phyloP scores from a whole-genome alignment of 1,140 invertebrate genomes.

The Onthophagus taurus region DNA sequence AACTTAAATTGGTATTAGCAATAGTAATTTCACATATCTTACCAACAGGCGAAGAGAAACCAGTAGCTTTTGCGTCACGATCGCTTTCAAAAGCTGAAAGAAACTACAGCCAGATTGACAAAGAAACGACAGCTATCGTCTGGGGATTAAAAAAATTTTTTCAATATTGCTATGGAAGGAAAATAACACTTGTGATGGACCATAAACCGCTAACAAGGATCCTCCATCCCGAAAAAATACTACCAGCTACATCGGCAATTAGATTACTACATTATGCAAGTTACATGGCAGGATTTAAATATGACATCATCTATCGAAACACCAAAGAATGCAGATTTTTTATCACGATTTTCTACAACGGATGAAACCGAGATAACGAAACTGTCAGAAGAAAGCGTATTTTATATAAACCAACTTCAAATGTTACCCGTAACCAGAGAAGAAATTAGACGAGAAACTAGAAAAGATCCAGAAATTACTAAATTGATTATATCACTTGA shows the following conservation, averaged over 20 bases:
- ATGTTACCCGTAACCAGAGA: too few relatives aligned
- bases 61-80: slow-evolving; percentile 20
- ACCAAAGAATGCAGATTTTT: too few relatives aligned
- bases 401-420: too few relatives aligned
- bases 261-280: slow-evolving; percentile 13
- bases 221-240: slow-evolving; percentile 23
- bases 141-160: slow-evolving; percentile 40
- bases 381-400: too few relatives aligned
- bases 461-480: too few relatives aligned
- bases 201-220: slow-evolving; percentile 32
- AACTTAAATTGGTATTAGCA: too few relatives aligned
- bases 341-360: too few relatives aligned
- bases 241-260: slow-evolving; percentile 13
- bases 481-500: too few relatives aligned
- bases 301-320: background rate
- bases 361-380: too few relatives aligned
- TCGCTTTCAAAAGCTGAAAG: slow-evolving; percentile 14
- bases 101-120: slow-evolving; percentile 23
- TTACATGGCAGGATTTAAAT: slow-evolving; percentile 8
- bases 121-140: slow-evolving; percentile 19
- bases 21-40: too few relatives aligned
- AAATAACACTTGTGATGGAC: slow-evolving; percentile 41
- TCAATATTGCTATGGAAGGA: slow-evolving; percentile 39
- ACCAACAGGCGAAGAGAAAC: slow-evolving; percentile 12
- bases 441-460: too few relatives aligned